Conservation (phyloP, 2,113 vertebrate genomes). For the Caloenas nicobarica region DNA sequence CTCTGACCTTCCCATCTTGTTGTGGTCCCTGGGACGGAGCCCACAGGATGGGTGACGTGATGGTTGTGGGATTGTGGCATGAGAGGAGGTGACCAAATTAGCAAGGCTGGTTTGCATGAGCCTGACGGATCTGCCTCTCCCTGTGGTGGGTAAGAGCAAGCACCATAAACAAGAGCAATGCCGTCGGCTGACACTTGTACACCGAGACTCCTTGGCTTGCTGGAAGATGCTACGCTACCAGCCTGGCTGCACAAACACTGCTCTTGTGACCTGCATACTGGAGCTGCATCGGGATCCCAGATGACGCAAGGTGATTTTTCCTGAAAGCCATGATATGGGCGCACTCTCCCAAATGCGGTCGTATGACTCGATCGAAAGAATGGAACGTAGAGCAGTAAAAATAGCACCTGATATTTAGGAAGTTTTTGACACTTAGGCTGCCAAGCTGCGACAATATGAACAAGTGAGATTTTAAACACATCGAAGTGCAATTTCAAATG, state of each 20-base stretch:
- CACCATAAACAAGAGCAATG: background rate
- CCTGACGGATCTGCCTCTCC: background rate
- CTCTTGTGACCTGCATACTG: fast-evolving
- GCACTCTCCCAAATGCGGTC: background rate
- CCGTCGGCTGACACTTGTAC: background rate
- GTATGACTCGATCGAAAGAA: background rate
- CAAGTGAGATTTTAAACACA: conserved; percentile 49
- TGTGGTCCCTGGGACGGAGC: background rate
- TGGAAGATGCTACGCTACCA: background rate
- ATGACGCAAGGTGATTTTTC: background rate
- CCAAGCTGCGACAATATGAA: conserved; percentile 53
- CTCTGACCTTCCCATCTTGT: background rate
- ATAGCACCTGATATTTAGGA: conserved; percentile 50
- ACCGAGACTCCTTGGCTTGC: background rate
- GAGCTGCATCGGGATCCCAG: background rate
- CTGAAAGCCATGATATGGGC: background rate
- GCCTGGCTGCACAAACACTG: background rate
- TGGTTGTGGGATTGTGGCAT: background rate
- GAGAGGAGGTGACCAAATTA: background rate
- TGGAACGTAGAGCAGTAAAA: background rate
- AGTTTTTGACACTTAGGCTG: conserved; percentile 36
- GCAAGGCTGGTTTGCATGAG: background rate
- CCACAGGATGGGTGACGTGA: background rate
- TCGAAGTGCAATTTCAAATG: background rate
- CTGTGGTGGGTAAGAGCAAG: fast-evolving